Base-by-base conservation (phyloP, 1,140 invertebrate species). In the Zaprionus ornatus region DNA sequence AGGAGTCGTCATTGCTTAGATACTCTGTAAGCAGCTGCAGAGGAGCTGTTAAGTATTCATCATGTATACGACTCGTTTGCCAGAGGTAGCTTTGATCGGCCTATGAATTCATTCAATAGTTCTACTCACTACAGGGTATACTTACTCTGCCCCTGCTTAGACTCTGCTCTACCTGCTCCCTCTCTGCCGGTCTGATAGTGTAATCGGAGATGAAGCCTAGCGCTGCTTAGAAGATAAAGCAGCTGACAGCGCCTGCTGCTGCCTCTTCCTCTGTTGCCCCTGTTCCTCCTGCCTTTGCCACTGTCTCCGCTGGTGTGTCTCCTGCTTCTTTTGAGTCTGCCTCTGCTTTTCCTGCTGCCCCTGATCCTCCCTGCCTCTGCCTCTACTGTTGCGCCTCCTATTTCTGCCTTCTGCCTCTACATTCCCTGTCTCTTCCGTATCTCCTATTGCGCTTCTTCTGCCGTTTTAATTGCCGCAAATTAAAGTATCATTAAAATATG, bases 401-500 rank as follows among this genome's bases (percentile, higher is more conserved):
- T 32, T 32, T 9, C 2, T 12, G 25, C 5, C 25, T 25, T 5
- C 25, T n/a, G n/a, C n/a, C n/a, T n/a, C n/a, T n/a, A 23, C 2
- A 23, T 23, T 23, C 23, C 23, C 23, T 25, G 23, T 4, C 23
- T 4, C 23, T 25, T 25, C 23, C 6, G 25, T 6, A 1, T 13
- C 37, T 13, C 37, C 27, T 29, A 35, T 23, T 21, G 60, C 61
- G 61, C 35, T 42, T 45, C 60, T 59, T 62, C 77, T 71, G 80
- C 85, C 85, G 86, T 90, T 90, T 90, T 88, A 88, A 88, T 88
- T 88, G 85, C 74, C 66, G 54, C 69, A 82, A 90, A 90, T 88
- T 88, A 88, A 88, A 90, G 68, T 90, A 82, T 88, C 75, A 90
- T 90, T 90, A 82, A 90, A 90, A 80, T 90, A 85, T 85, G 81